Percentiles rank a stretch among this genome's conserved stretches.
phyloP scores from a whole-genome alignment of 2,113 vertebrate species.

The Hemichromis elongatus region DNA sequence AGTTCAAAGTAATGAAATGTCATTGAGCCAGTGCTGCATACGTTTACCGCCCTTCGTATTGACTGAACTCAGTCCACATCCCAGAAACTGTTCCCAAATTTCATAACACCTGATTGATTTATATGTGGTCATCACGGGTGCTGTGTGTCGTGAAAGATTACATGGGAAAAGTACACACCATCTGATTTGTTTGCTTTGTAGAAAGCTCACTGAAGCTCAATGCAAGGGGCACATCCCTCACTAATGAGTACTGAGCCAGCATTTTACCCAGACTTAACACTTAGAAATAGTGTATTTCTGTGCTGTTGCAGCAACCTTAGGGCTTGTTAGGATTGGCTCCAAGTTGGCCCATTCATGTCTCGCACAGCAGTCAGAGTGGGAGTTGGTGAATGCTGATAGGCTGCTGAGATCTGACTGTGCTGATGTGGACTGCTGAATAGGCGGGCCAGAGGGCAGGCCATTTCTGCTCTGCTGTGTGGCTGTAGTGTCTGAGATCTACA shows the following conservation, averaged over 20 bases:
- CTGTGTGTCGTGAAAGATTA: not conserved
- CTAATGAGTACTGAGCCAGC: not conserved
- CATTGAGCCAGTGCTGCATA: not conserved
- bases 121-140: not conserved
- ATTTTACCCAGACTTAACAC: constrained; percentile 11
- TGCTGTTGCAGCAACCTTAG: constrained; percentile 17
- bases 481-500: not conserved
- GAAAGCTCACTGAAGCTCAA: not conserved
- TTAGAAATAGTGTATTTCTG: constrained; percentile 44
- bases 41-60: not conserved
- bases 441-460: constrained; percentile 26
- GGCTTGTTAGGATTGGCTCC: constrained; percentile 50
- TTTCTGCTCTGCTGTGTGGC: not conserved
- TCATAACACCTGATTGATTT: not conserved
- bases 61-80: not conserved
- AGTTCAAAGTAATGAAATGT: not conserved
- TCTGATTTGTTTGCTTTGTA: not conserved
- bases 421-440: constrained; percentile 67
- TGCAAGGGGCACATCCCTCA: not conserved
- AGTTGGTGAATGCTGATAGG: constrained; percentile 66
- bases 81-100: not conserved
- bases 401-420: constrained; percentile 44
- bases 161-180: not conserved
- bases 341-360: constrained; percentile 48
- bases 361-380: constrained; percentile 24